Percentiles rank a stretch among this genome's conserved stretches.
Evolutionary conservation across 2,888 invertebrate species (phyloP).

Genomic region (Caenorhabditis panamensis): DNA sequence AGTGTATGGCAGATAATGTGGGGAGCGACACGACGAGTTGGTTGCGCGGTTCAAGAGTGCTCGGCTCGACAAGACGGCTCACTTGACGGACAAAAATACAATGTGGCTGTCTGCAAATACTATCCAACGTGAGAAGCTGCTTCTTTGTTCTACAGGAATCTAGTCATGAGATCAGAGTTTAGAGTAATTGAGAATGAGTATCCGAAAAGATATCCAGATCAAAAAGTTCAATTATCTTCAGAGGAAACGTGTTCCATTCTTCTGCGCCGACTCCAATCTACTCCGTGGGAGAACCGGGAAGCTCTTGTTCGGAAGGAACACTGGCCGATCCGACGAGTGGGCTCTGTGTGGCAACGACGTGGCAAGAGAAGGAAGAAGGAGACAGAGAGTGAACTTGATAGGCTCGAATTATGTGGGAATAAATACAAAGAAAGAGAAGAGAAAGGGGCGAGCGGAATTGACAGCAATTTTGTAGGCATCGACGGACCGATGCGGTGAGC

Average conservation of each 20-base stretch:
- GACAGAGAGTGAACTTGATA: conserved; percentile 43
- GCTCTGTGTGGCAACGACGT: conserved; percentile 37
- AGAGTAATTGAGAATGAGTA: background rate
- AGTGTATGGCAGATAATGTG: conserved; percentile 49
- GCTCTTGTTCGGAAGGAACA: conserved; percentile 26
- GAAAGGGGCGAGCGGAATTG: conserved; percentile 37
- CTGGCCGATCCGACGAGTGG: conserved; percentile 51
- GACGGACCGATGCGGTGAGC: conserved; percentile 23
- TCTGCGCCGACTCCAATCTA: conserved; percentile 35
- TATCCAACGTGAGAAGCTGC: conserved; percentile 53
- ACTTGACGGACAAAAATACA: conserved; percentile 48
- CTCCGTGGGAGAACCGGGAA: conserved; percentile 30
- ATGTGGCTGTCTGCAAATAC: conserved; percentile 63
- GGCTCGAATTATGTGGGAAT: conserved; percentile 46
- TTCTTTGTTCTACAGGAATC: background rate
- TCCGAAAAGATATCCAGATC: background rate
- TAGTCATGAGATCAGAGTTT: background rate
- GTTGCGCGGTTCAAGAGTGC: conserved; percentile 58
- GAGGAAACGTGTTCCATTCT: conserved; percentile 53
- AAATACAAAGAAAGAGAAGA: background rate
- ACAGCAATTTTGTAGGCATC: conserved; percentile 56
- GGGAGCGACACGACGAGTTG: conserved; percentile 51
- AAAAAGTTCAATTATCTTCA: conserved; percentile 12
- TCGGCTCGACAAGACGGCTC: conserved; percentile 42
- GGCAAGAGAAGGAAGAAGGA: conserved; percentile 18